These are phyloP conservation scores for Pungitius pungitius DNA, from an alignment of 2,113 vertebrate species.

Conservation along the genomic window DNA sequence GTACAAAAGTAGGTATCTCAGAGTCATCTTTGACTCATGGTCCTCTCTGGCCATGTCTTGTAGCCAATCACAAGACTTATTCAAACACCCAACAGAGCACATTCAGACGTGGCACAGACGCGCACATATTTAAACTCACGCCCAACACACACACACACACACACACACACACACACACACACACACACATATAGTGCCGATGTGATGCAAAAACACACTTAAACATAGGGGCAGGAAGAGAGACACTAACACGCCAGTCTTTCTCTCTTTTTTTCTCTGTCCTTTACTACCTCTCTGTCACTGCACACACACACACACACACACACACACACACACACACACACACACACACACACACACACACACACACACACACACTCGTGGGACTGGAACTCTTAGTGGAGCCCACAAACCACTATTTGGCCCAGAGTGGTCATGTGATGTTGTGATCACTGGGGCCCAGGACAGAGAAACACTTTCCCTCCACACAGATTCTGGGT, in stretches of 20 bases:
- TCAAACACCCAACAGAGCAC: slow-evolving; percentile 15
- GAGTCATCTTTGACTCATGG: not conserved
- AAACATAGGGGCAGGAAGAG: slow-evolving; percentile 3
- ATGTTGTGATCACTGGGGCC: slow-evolving; percentile 39
- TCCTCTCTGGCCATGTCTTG: not conserved
- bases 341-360: slow-evolving; percentile 36
- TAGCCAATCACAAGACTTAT: slow-evolving; percentile 19
- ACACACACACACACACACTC: slow-evolving; percentile 31
- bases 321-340: slow-evolving; percentile 20
- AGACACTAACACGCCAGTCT: slow-evolving; percentile 28
- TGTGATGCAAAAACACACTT: slow-evolving; percentile 15
- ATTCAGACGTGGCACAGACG: slow-evolving; percentile 45
- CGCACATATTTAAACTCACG: slow-evolving; percentile 3
- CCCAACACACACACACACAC: not conserved
- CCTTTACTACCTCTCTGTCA: not conserved
- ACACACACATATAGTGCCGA: not conserved
- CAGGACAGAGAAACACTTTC: slow-evolving; percentile 37
- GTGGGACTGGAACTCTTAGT: slow-evolving; percentile 60
- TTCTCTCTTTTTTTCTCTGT: slow-evolving; percentile 2
- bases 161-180: not conserved
- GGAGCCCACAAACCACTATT: slow-evolving; percentile 60
- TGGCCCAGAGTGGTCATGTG: slow-evolving; percentile 52
- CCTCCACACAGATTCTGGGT: slow-evolving; percentile 33
- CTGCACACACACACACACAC: not conserved
- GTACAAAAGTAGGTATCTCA: slow-evolving; percentile 1